phyloP scores from a whole-genome alignment of 92 coral and sea anemone genomes.

The Paragorgia papillata region DNA sequence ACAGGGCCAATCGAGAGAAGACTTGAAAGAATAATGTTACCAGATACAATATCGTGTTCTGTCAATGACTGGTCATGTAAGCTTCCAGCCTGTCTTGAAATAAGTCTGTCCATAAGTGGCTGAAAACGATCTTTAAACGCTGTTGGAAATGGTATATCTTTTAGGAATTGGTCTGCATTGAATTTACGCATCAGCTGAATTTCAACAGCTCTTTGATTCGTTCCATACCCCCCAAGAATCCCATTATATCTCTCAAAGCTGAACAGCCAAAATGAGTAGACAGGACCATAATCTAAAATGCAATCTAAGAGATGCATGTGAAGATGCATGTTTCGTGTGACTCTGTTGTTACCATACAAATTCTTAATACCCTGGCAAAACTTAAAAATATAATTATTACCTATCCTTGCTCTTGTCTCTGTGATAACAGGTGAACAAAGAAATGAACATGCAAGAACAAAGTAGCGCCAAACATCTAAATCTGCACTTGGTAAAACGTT shows the following conservation, averaged over 20 bases:
- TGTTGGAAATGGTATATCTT: slow-evolving; percentile 46
- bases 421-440: slow-evolving; percentile 48
- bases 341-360: slow-evolving; percentile 51
- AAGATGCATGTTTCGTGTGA: slow-evolving; percentile 62
- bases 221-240: not conserved
- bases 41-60: slow-evolving; percentile 29
- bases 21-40: slow-evolving; percentile 38
- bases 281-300: too few relatives aligned
- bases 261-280: slow-evolving; percentile 72
- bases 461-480: slow-evolving; percentile 53
- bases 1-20: slow-evolving; percentile 66
- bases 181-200: slow-evolving; percentile 18
- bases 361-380: slow-evolving; percentile 46
- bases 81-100: slow-evolving; percentile 43
- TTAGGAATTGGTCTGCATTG: slow-evolving; percentile 36
- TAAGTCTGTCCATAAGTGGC: slow-evolving; percentile 46
- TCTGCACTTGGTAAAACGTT: slow-evolving; percentile 29
- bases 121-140: slow-evolving; percentile 37
- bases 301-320: slow-evolving; percentile 51
- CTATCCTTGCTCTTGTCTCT: slow-evolving; percentile 23
- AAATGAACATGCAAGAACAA: slow-evolving; percentile 48
- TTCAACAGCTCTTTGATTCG: slow-evolving; percentile 4
- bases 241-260: slow-evolving; percentile 32
- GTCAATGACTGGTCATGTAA: slow-evolving; percentile 13
- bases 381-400: not conserved